A percentile compares a stretch with the other conserved stretches of the same genome.
Evolutionary conservation across 1,140 invertebrate species (phyloP).

Genomic region (Cydia pomonella): DNA sequence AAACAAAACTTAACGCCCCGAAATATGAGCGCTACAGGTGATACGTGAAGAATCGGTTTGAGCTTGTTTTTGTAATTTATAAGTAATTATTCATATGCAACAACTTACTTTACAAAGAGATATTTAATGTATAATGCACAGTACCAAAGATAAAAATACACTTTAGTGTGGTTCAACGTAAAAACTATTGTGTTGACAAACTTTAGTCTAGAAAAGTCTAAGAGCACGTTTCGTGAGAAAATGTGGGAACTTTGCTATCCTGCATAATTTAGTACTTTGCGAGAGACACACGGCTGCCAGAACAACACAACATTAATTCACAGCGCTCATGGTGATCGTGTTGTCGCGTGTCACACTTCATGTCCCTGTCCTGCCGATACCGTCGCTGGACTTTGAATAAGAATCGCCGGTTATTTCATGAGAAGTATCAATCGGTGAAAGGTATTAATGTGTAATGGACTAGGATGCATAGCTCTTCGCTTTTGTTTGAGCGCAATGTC

Average conservation of each 20-base stretch:
- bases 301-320: constrained; percentile 33
- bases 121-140: neutral
- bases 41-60: constrained; percentile 11
- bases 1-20: constrained; percentile 47
- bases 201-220: neutral
- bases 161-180: too few relatives aligned
- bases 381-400: constrained; percentile 24
- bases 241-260: constrained; percentile 31
- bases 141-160: neutral
- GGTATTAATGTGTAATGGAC: constrained; percentile 7
- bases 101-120: neutral
- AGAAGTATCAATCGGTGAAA: constrained; percentile 17
- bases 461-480: constrained; percentile 13
- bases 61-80: constrained; percentile 1
- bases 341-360: constrained; percentile 38
- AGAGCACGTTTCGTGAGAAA: constrained; percentile 1
- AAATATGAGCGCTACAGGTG: constrained; percentile 39
- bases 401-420: constrained; percentile 6
- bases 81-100: neutral
- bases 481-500: neutral
- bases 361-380: constrained; percentile 36
- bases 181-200: neutral
- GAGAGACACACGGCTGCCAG: constrained; percentile 28
- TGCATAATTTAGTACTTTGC: constrained; percentile 18
- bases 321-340: constrained; percentile 29